Conservation (phyloP, 2,113 vertebrate genomes). For the Menura novaehollandiae region DNA sequence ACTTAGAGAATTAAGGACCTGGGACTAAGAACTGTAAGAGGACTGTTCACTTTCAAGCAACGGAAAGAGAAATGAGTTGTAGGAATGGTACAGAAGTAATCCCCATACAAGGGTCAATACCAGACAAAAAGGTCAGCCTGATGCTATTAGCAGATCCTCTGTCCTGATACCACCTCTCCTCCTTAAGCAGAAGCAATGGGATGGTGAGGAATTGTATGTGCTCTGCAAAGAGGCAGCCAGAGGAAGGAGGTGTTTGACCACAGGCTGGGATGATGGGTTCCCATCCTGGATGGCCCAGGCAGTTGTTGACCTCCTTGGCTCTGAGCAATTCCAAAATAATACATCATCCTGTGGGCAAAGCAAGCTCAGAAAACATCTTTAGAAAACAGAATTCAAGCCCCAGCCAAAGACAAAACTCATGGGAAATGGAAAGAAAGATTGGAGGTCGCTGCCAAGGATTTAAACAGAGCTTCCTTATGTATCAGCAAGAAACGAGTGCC, state of each 20-base stretch:
- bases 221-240: background rate
- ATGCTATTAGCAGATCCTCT: background rate
- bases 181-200: background rate
- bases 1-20: background rate
- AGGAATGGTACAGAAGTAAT: background rate
- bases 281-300: background rate
- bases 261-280: background rate
- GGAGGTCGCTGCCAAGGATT: background rate
- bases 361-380: background rate
- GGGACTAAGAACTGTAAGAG: background rate
- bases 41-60: background rate
- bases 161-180: background rate
- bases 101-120: background rate
- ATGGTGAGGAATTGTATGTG: background rate
- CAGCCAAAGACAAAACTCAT: background rate
- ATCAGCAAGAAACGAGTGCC: constrained; percentile 1
- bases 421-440: background rate
- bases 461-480: background rate
- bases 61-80: background rate
- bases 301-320: background rate
- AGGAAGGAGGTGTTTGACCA: background rate
- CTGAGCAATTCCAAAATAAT: background rate
- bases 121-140: background rate
- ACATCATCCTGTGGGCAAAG: background rate
- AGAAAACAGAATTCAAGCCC: background rate